These are phyloP conservation scores for Uropsilus gracilis DNA, from an alignment of 2,113 vertebrate species.

Conservation along the genomic window DNA sequence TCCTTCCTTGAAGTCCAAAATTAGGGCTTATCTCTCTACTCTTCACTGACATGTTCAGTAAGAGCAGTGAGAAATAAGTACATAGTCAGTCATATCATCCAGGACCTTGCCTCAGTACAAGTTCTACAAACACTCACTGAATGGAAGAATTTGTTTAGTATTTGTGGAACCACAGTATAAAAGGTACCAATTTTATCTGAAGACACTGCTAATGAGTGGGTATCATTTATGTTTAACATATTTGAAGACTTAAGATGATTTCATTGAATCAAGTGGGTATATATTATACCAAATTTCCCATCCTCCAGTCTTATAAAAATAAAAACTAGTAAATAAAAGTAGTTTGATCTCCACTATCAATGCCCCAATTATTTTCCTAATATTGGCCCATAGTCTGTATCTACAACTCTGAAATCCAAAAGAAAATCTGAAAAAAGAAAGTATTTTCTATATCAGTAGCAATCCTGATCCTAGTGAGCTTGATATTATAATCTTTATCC, in stretches of 20 bases:
- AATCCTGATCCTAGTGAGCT: background rate
- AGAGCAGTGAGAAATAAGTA: background rate
- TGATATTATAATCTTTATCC: background rate
- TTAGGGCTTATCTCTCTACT: background rate
- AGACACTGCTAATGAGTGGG: background rate
- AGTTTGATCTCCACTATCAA: background rate
- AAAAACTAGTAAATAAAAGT: background rate
- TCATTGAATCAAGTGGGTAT: background rate
- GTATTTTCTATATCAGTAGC: background rate
- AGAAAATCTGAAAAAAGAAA: background rate
- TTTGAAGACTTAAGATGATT: background rate
- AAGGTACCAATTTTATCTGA: background rate
- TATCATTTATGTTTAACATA: background rate
- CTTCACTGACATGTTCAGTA: background rate
- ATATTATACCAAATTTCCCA: background rate
- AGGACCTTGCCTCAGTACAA: background rate
- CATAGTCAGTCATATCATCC: background rate
- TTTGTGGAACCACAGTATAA: background rate
- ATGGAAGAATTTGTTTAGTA: background rate
- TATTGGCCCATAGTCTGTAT: background rate
- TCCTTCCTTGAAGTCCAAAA: background rate
- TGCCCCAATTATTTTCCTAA: background rate
- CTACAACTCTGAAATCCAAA: constrained; percentile 16
- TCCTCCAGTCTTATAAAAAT: background rate
- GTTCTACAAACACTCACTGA: background rate